Percentiles rank a stretch among this genome's conserved stretches.
Conservation (phyloP, 1,140 invertebrate genomes). For the Theocolax elegans region DNA sequence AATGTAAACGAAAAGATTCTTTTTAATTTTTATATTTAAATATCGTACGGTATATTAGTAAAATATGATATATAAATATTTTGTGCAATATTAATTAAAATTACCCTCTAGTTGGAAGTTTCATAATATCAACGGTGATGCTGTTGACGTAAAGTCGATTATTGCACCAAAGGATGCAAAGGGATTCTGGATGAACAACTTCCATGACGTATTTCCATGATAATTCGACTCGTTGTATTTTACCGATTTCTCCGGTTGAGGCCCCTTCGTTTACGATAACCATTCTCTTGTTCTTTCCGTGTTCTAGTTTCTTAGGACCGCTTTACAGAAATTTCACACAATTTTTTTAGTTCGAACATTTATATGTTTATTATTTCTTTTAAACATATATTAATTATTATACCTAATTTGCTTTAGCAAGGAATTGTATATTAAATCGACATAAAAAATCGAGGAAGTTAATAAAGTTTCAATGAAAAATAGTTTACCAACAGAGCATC, state of each 20-base stretch:
- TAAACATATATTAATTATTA: too few species aligned
- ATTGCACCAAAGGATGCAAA: conserved; percentile 86
- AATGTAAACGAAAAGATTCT: too few species aligned
- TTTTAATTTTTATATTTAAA: too few species aligned
- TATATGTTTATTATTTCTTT: too few species aligned
- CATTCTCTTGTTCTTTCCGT: conserved; percentile 78
- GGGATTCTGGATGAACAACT: conserved; percentile 79
- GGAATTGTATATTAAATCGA: too few species aligned
- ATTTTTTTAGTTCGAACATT: too few species aligned
- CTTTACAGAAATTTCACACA: conserved; percentile 61
- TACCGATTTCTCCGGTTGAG: conserved; percentile 76
- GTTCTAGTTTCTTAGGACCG: conserved; percentile 78
- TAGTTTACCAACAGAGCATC: too few species aligned
- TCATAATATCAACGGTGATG: conserved; percentile 79
- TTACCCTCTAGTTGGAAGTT: conserved; percentile 79
- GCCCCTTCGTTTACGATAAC: conserved; percentile 80
- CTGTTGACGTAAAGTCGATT: conserved; percentile 82
- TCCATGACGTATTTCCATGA: conserved; percentile 88
- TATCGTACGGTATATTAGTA: too few species aligned
- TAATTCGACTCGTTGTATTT: conserved; percentile 76
- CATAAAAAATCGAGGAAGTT: too few species aligned
- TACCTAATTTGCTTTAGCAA: too few species aligned
- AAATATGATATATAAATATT: too few species aligned
- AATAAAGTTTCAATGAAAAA: too few species aligned
- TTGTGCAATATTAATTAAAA: neutral